These are phyloP conservation scores for Mizuhopecten yessoensis DNA, from an alignment of 1,140 invertebrate species.

Conservation along the genomic window DNA sequence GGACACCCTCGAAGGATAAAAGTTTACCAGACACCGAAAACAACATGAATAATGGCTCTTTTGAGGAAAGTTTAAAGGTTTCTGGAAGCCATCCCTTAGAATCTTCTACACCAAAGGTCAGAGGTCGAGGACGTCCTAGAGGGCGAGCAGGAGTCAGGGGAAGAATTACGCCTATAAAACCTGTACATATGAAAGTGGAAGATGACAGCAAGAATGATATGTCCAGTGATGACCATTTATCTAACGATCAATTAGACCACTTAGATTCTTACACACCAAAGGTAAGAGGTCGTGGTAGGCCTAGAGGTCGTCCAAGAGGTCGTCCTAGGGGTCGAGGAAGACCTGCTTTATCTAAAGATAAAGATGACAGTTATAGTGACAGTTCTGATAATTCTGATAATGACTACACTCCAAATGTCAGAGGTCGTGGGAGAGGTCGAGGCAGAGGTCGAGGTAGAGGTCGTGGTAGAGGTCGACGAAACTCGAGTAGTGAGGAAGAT, in stretches of 20 bases:
- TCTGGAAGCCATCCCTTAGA: neutral
- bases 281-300: neutral
- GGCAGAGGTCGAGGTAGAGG: neutral
- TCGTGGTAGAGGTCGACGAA: neutral
- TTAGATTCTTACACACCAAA: neutral
- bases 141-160: neutral
- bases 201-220: neutral
- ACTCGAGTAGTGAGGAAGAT: neutral
- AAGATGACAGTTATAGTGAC: neutral
- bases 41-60: neutral
- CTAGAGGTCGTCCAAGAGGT: slow-evolving; percentile 41
- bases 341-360: neutral
- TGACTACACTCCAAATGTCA: neutral
- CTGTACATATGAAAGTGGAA: neutral
- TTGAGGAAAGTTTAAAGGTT: neutral
- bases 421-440: slow-evolving; percentile 18
- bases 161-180: neutral
- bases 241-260: neutral
- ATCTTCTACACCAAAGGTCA: slow-evolving; percentile 22
- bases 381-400: neutral
- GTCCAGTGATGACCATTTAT: neutral
- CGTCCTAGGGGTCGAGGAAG: slow-evolving; percentile 32
- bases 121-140: neutral
- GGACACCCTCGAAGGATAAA: neutral
- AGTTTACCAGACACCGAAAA: neutral